These are phyloP conservation scores for Trichomycterus rosablanca DNA, from an alignment of 2,113 vertebrate genomes.

Conservation along the genomic window DNA sequence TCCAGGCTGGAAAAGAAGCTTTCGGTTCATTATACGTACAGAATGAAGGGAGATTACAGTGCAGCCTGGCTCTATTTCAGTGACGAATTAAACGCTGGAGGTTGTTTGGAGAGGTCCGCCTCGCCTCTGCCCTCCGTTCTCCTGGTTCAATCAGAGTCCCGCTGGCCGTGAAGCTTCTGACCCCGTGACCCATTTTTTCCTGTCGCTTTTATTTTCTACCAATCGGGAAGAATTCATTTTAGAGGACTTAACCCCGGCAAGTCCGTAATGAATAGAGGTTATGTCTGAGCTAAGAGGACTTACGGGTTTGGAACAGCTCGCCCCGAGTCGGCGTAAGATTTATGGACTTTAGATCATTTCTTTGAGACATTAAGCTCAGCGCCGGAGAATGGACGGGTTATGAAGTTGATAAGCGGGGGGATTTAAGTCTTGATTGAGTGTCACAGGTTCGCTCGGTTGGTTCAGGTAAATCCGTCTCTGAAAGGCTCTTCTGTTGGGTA, in stretches of 20 bases:
- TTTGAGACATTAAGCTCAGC: conserved; percentile 24
- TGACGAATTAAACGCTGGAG: conserved; percentile 36
- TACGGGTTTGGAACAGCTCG: conserved; percentile 23
- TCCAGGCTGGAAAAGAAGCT: neutral
- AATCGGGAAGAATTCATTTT: conserved; percentile 43
- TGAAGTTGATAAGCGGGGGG: conserved; percentile 19
- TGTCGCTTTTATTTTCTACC: conserved; percentile 28
- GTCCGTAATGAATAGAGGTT: conserved; percentile 45
- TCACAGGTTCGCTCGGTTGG: conserved; percentile 9
- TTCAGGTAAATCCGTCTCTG: conserved; percentile 10
- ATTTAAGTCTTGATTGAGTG: conserved; percentile 19
- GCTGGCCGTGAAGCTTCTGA: conserved; percentile 7
- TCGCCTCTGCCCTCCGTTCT: conserved; percentile 4
- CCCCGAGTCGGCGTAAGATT: neutral
- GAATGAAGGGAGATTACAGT: conserved; percentile 19
- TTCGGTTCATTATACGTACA: neutral
- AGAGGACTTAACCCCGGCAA: conserved; percentile 47
- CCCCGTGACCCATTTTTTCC: conserved; percentile 11
- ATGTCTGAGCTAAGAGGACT: conserved; percentile 31
- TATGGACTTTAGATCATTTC: conserved; percentile 10
- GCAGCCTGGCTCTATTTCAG: conserved; percentile 29
- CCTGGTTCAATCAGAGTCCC: conserved; percentile 35
- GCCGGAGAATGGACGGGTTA: neutral
- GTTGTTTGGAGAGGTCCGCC: conserved; percentile 25
- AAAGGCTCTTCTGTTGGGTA: neutral